phyloP scores from a whole-genome alignment of 2,797 vertebrate genomes.

The Paedocypris micromegethes region DNA sequence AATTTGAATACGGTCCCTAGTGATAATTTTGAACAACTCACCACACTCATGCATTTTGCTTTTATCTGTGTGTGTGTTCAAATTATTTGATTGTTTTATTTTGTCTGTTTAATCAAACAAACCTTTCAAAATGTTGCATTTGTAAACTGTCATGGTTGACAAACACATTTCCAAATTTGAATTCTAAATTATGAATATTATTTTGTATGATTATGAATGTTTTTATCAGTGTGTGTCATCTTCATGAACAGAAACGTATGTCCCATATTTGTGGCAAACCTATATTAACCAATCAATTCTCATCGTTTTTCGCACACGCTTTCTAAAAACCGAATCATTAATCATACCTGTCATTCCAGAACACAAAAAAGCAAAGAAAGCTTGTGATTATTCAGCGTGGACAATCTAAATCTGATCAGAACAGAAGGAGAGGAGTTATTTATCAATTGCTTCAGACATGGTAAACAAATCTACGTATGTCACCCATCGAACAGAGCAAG shows the following conservation, averaged over 20 bases:
- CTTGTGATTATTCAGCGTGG: constrained; percentile 21
- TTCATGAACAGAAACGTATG: background rate
- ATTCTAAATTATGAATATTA: no score
- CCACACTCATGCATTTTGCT: no score
- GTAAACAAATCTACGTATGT: constrained; percentile 4
- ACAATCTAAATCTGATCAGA: constrained; percentile 24
- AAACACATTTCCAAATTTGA: no score
- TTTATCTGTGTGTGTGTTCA: no score
- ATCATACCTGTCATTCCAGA: constrained; percentile 21
- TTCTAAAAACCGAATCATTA: constrained; percentile 30
- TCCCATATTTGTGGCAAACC: no score
- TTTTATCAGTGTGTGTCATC: background rate
- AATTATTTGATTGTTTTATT: no score
- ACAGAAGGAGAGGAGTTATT: constrained; percentile 16
- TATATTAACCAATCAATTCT: constrained; percentile 18
- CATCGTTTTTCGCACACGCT: constrained; percentile 18
- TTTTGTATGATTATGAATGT: no score
- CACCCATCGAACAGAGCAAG: constrained; percentile 2
- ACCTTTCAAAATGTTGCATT: no score
- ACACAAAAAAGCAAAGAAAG: constrained; percentile 28
- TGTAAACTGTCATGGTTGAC: no score
- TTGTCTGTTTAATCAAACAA: no score
- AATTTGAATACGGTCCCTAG: no score
- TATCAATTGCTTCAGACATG: constrained; percentile 7
- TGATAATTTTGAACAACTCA: no score